These are phyloP conservation scores for Polypedilum vanderplanki DNA, from an alignment of 1,140 invertebrate genomes.

Conservation along the genomic window DNA sequence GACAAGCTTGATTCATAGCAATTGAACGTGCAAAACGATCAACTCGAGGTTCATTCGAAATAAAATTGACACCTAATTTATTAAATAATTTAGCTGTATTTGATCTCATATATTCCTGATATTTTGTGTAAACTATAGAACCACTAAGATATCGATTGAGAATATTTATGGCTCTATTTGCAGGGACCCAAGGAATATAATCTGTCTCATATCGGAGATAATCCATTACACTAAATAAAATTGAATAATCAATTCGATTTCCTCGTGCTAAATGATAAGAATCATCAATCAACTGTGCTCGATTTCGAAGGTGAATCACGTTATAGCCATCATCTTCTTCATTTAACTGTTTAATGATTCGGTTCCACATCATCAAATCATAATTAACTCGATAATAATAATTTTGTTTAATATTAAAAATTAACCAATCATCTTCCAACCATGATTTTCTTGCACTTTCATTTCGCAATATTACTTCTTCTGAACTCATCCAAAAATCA, in stretches of 20 bases:
- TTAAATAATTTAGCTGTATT: constrained; percentile 41
- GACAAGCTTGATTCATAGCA: constrained; percentile 47
- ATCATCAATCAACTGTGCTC: constrained; percentile 67
- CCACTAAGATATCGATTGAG: background rate
- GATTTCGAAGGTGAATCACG: constrained; percentile 55
- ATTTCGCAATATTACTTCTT: background rate
- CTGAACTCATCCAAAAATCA: constrained; percentile 34
- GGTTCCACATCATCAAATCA: constrained; percentile 47
- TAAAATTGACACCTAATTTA: constrained; percentile 40
- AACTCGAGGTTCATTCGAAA: constrained; percentile 41
- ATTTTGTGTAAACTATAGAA: background rate
- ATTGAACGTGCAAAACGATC: constrained; percentile 41
- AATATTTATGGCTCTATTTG: background rate
- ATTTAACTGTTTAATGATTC: constrained; percentile 42
- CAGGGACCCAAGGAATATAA: constrained; percentile 42
- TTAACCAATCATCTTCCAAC: constrained; percentile 34
- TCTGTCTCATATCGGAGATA: constrained; percentile 49
- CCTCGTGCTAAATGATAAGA: constrained; percentile 55
- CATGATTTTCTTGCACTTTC: constrained; percentile 36
- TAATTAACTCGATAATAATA: constrained; percentile 54
- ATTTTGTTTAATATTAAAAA: constrained; percentile 13
- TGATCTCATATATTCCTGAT: constrained; percentile 31
- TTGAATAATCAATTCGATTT: constrained; percentile 43
- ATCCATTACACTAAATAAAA: constrained; percentile 43
- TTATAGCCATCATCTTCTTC: constrained; percentile 35